These are phyloP conservation scores for Volucella inanis DNA, from an alignment of 2,888 invertebrate genomes.

Conservation along the genomic window DNA sequence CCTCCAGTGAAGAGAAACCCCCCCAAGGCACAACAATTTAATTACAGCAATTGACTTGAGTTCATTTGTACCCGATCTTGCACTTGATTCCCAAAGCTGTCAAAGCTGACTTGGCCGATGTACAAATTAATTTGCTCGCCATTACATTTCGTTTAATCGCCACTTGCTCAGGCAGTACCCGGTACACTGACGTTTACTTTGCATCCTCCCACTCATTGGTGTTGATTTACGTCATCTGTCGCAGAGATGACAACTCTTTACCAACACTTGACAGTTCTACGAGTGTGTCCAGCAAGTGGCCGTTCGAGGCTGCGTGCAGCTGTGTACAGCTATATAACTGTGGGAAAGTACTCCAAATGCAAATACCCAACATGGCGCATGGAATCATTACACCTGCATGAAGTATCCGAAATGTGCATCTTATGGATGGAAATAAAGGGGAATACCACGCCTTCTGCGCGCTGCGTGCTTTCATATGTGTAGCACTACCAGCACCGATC, in stretches of 20 bases:
- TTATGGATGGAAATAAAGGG: background rate
- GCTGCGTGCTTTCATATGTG: too few species aligned
- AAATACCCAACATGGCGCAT: background rate
- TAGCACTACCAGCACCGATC: slow-evolving; percentile 5
- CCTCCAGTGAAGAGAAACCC: slow-evolving; percentile 33
- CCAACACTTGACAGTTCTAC: too few species aligned
- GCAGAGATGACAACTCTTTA: background rate
- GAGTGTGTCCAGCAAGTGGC: too few species aligned
- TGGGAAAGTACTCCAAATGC: too few species aligned
- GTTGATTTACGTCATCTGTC: slow-evolving; percentile 36
- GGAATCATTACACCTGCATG: slow-evolving; percentile 27
- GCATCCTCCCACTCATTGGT: slow-evolving; percentile 36
- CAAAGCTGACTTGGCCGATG: slow-evolving; percentile 57
- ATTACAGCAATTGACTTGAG: slow-evolving; percentile 65
- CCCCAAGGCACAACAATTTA: slow-evolving; percentile 34
- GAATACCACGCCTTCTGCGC: too few species aligned
- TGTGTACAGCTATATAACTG: too few species aligned
- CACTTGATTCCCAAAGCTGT: slow-evolving; percentile 66
- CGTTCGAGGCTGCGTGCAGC: too few species aligned
- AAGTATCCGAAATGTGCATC: slow-evolving; percentile 15
- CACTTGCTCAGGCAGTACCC: slow-evolving; percentile 22
- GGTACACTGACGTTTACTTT: slow-evolving; percentile 27
- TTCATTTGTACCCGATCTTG: slow-evolving; percentile 55
- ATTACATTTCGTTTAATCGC: slow-evolving; percentile 48
- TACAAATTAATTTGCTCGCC: slow-evolving; percentile 60